phyloP scores from a whole-genome alignment of 2,113 vertebrate species.

The Poeciliopsis prolifica region DNA sequence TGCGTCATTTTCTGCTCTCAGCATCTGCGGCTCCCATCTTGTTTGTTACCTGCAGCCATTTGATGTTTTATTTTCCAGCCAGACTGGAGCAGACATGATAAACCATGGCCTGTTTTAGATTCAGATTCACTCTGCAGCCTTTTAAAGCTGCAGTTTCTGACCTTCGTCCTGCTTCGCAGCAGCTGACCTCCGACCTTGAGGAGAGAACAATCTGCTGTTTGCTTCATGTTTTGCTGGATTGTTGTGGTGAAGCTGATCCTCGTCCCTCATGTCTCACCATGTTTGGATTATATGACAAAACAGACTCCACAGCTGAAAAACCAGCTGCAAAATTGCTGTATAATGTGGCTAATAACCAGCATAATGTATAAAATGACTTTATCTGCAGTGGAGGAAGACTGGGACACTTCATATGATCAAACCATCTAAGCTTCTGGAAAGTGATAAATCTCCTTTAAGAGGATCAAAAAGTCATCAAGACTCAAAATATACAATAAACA shows the following conservation, averaged over 20 bases:
- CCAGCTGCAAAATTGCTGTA: too few species aligned
- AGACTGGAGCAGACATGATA: too few species aligned
- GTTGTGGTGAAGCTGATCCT: neutral
- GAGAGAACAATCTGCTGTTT: neutral
- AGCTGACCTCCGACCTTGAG: neutral
- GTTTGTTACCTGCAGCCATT: constrained; percentile 21
- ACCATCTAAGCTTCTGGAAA: neutral
- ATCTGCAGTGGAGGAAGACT: neutral
- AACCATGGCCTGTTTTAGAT: neutral
- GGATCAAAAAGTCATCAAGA: neutral
- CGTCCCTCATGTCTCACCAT: neutral
- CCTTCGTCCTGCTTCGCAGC: neutral
- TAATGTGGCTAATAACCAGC: too few species aligned
- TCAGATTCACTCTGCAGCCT: neutral
- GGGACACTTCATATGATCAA: neutral
- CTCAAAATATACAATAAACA: too few species aligned
- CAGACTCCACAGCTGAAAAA: too few species aligned
- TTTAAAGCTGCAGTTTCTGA: neutral
- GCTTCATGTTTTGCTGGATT: neutral
- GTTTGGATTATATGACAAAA: neutral
- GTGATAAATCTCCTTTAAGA: neutral
- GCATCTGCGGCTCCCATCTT: constrained; percentile 45
- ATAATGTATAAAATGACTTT: neutral
- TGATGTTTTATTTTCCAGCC: neutral
- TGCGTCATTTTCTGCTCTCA: constrained; percentile 19